Conservation (phyloP, 2,113 vertebrate species). For the Setophaga kirtlandii region DNA sequence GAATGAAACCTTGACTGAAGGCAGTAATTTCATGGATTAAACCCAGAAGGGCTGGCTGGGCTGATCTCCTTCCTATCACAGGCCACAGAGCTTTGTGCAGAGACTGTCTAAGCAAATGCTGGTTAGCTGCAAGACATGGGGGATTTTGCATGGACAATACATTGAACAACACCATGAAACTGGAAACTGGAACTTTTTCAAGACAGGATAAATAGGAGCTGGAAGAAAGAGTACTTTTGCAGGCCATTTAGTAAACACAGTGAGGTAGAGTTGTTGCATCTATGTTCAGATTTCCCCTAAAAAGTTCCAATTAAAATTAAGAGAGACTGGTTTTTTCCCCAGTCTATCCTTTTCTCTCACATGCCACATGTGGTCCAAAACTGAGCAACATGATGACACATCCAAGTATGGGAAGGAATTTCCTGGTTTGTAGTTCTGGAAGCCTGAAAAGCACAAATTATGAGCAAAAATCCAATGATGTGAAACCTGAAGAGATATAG, state of each 20-base stretch:
- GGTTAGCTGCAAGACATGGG: neutral
- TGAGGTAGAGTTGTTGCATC: neutral
- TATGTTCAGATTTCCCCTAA: neutral
- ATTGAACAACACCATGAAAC: neutral
- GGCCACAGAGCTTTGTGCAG: neutral
- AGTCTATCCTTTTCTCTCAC: neutral
- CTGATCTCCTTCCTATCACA: neutral
- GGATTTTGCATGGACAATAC: neutral
- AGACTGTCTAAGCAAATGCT: neutral
- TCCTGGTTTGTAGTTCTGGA: neutral
- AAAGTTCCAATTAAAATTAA: neutral
- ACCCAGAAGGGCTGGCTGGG: neutral
- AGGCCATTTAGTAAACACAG: neutral
- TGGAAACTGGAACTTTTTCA: neutral
- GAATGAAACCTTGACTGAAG: conserved; percentile 40
- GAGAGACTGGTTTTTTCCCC: fast-evolving
- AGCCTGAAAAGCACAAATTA: neutral
- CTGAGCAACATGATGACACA: neutral
- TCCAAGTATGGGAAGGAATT: neutral
- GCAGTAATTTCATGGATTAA: conserved; percentile 50
- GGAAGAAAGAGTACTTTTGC: neutral
- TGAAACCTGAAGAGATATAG: neutral
- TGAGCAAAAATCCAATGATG: neutral
- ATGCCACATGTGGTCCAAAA: neutral
- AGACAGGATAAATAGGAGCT: neutral